Conservation (phyloP, 2,888 invertebrate genomes). For the Papilio elwesi region DNA sequence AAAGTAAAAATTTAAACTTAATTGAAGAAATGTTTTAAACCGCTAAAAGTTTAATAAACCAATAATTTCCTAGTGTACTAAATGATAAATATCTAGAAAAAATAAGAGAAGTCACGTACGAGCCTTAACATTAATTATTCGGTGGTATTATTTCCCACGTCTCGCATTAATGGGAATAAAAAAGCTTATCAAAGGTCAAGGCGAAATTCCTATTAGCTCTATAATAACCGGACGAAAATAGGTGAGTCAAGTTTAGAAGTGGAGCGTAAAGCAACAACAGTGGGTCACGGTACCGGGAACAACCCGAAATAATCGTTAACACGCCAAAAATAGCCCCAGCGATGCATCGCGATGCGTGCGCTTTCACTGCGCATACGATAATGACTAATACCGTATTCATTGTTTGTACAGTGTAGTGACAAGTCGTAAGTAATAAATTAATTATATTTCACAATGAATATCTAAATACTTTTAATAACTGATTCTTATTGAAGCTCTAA, state of each 20-base stretch:
- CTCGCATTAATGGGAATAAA: conserved; percentile 13
- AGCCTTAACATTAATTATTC: conserved; percentile 1
- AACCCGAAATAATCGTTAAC: conserved; percentile 69
- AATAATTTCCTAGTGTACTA: neutral
- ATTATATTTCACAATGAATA: no score
- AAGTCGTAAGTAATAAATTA: neutral
- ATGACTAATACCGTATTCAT: conserved; percentile 19
- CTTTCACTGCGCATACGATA: conserved; percentile 36
- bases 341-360: conserved; percentile 47
- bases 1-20: no score
- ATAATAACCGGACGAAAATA: conserved; percentile 54
- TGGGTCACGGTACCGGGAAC: conserved; percentile 73
- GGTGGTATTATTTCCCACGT: neutral
- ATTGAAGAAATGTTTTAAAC: no score
- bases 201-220: conserved; percentile 25
- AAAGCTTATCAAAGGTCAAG: conserved; percentile 35
- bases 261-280: conserved; percentile 68
- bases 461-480: no score
- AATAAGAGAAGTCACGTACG: neutral
- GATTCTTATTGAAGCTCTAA: no score
- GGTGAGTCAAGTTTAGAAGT: conserved; percentile 56
- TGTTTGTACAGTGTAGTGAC: conserved; percentile 12
- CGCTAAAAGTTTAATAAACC: no score
- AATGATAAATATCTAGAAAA: neutral
- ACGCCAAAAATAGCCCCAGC: conserved; percentile 64